Conservation (phyloP, 2,113 vertebrate genomes). For the Lepisosteus oculatus region DNA sequence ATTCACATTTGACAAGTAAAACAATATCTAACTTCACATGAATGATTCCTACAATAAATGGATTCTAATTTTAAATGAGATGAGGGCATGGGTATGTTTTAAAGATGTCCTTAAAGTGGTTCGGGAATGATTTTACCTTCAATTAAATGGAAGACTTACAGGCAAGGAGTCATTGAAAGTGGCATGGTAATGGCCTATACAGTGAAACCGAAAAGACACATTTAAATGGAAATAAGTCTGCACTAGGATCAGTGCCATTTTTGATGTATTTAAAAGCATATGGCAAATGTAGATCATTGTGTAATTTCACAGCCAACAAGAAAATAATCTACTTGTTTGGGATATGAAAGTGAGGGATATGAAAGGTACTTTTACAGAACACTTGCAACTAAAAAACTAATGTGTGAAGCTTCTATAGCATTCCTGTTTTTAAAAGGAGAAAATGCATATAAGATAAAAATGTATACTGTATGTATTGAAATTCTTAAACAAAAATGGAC, state of each 20-base stretch:
- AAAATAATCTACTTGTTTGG: too few relatives aligned
- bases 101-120: neutral
- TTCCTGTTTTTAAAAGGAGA: too few relatives aligned
- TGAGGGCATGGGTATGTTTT: slow-evolving; percentile 8
- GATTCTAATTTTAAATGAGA: slow-evolving; percentile 8
- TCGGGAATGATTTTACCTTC: neutral
- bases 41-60: slow-evolving; percentile 8
- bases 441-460: too few relatives aligned
- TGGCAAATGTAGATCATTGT: neutral
- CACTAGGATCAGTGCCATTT: slow-evolving; percentile 1
- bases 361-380: neutral
- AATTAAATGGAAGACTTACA: neutral
- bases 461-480: too few relatives aligned
- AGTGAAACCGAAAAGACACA: slow-evolving; percentile 3
- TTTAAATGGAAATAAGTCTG: slow-evolving; percentile 2
- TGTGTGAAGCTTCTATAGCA: too few relatives aligned
- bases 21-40: slow-evolving; percentile 3
- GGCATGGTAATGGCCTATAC: neutral
- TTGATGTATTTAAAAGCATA: slow-evolving; percentile 9
- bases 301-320: slow-evolving; percentile 4
- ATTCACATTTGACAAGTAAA: slow-evolving; percentile 12
- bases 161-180: neutral
- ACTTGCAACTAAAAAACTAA: neutral
- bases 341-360: neutral
- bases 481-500: too few relatives aligned